These are phyloP conservation scores for Dendrophyllia cribrosa DNA, from an alignment of 64 coral and sea anemone species.

Conservation along the genomic window DNA sequence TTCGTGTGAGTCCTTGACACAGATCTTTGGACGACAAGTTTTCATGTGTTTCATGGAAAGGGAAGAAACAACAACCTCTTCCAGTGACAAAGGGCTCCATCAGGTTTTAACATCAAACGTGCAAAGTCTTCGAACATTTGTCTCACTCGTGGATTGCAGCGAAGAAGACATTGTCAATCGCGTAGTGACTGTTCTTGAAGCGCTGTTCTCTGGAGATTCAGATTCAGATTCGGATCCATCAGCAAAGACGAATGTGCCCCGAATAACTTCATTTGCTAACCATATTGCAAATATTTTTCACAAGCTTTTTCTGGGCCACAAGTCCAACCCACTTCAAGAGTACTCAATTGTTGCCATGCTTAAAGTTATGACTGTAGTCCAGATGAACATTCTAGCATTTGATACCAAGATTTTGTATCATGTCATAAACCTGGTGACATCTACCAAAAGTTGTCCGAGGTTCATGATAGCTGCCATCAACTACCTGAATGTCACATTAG, in stretches of 20 bases:
- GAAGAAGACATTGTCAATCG: constrained; percentile 19
- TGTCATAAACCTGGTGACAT: constrained; percentile 55
- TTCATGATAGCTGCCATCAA: constrained; percentile 55
- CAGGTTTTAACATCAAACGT: constrained; percentile 21
- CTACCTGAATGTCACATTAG: constrained; percentile 60
- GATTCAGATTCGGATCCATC: background rate
- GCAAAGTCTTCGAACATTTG: constrained; percentile 27
- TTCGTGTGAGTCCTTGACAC: constrained; percentile 25
- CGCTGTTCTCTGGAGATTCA: constrained; percentile 22
- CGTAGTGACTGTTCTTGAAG: constrained; percentile 39
- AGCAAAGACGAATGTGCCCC: background rate
- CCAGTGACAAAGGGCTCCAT: background rate
- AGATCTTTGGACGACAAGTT: constrained; percentile 49
- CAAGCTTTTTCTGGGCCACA: constrained; percentile 71
- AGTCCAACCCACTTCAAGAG: constrained; percentile 19
- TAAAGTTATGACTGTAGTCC: constrained; percentile 46
- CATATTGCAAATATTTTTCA: constrained; percentile 64
- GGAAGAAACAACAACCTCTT: background rate
- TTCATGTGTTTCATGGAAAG: constrained; percentile 39
- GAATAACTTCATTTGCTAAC: background rate
- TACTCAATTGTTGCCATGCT: constrained; percentile 53
- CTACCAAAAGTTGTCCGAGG: background rate
- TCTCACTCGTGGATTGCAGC: constrained; percentile 41
- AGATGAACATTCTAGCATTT: constrained; percentile 22
- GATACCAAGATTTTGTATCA: constrained; percentile 80